A percentile compares a stretch with the other conserved stretches of the same genome.
These are phyloP conservation scores for Phoenicopterus ruber DNA, from an alignment of 2,113 vertebrate species.

Conservation along the genomic window DNA sequence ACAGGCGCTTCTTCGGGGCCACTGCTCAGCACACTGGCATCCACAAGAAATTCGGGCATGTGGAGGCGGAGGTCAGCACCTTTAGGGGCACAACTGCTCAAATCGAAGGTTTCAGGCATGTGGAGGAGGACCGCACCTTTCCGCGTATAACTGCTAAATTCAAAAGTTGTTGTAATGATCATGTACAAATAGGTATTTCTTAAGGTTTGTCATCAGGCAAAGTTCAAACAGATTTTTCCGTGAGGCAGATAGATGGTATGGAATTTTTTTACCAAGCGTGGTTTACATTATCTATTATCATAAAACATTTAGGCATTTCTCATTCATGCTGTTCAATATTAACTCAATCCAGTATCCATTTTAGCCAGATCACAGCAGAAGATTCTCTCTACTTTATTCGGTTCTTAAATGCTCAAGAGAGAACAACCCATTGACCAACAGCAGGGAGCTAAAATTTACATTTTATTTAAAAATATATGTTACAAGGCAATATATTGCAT, in stretches of 20 bases:
- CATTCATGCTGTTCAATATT: background rate
- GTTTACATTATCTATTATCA: background rate
- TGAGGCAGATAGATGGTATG: background rate
- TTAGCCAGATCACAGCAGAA: background rate
- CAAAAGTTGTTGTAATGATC: background rate
- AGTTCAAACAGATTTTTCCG: background rate
- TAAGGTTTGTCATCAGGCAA: fast-evolving
- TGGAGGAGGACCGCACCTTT: background rate
- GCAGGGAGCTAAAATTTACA: fast-evolving
- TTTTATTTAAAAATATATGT: background rate
- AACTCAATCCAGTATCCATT: background rate
- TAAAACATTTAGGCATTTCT: background rate
- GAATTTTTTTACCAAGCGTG: background rate
- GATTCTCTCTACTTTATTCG: background rate
- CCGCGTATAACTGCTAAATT: background rate
- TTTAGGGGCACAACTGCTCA: background rate
- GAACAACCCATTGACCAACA: background rate
- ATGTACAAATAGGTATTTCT: background rate
- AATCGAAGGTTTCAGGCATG: background rate
- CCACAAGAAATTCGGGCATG: background rate
- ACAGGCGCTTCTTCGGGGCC: fast-evolving
- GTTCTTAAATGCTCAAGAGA: background rate
- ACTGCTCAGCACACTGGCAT: background rate
- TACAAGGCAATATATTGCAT: background rate
- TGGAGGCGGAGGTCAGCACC: background rate